phyloP scores from a whole-genome alignment of 2,888 invertebrate genomes.

The Steromphala cineraria region DNA sequence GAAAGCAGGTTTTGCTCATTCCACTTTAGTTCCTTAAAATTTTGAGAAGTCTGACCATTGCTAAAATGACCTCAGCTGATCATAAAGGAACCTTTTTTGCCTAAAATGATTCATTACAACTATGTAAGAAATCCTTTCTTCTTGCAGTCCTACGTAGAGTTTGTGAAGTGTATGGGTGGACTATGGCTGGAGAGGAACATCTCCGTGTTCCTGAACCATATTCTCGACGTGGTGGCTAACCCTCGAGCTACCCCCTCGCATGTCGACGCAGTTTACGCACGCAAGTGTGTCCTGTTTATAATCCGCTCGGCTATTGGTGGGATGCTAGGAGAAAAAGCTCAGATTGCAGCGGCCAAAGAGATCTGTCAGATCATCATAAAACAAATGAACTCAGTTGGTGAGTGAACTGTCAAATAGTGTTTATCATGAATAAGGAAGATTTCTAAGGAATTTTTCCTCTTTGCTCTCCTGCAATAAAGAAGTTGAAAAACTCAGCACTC shows the following conservation, averaged over 20 bases:
- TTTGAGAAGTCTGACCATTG: too few relatives aligned
- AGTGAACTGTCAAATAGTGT: slow-evolving; percentile 27
- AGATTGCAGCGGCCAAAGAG: slow-evolving; percentile 92
- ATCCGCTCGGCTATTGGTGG: slow-evolving; percentile 92
- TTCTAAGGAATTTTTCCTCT: too few relatives aligned
- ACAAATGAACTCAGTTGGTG: slow-evolving; percentile 86
- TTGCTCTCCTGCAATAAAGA: too few relatives aligned
- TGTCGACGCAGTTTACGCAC: slow-evolving; percentile 97
- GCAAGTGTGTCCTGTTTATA: slow-evolving; percentile 97
- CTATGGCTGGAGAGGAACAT: slow-evolving; percentile 96
- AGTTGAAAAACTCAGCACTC: too few relatives aligned
- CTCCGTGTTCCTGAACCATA: slow-evolving; percentile 88
- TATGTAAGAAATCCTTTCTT: slow-evolving; percentile 82
- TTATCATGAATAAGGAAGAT: too few relatives aligned
- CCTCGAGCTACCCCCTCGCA: slow-evolving; percentile 97
- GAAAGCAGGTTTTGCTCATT: too few relatives aligned
- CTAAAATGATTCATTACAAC: too few relatives aligned
- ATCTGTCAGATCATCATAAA: slow-evolving; percentile 92
- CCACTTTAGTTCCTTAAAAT: too few relatives aligned
- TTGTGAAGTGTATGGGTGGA: slow-evolving; percentile 94
- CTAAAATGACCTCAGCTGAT: too few relatives aligned
- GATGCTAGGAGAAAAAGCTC: slow-evolving; percentile 97
- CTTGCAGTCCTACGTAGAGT: slow-evolving; percentile 92
- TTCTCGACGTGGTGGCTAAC: slow-evolving; percentile 92
- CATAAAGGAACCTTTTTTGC: too few relatives aligned